These are phyloP conservation scores for Synergus laeviventris DNA, from an alignment of 2,888 invertebrate genomes.

Conservation along the genomic window DNA sequence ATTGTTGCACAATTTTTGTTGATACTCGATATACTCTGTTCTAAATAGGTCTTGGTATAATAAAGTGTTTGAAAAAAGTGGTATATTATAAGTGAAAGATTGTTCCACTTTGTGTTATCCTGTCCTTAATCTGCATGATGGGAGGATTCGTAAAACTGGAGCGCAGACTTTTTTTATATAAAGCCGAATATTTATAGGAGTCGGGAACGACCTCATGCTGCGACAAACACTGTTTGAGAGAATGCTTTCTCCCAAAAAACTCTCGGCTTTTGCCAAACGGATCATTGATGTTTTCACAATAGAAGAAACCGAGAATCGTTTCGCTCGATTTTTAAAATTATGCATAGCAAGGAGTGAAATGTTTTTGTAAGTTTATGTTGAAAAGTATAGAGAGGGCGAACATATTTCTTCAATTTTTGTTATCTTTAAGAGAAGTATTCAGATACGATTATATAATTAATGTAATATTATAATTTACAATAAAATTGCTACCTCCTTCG, in stretches of 20 bases:
- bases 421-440: no score
- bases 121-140: conserved; percentile 13
- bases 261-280: conserved; percentile 13
- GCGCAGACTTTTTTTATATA: conserved; percentile 14
- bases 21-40: neutral
- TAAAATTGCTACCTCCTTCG: no score
- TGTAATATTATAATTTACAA: no score
- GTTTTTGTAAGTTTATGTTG: neutral
- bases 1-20: neutral
- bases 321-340: neutral
- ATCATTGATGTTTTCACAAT: conserved; percentile 20
- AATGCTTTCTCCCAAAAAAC: conserved; percentile 11
- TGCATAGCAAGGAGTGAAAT: neutral
- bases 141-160: conserved; percentile 13
- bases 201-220: conserved; percentile 23
- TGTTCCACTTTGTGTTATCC: conserved; percentile 5
- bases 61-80: neutral
- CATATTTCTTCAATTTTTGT: neutral
- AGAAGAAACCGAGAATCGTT: neutral
- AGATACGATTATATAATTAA: no score
- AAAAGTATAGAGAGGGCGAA: neutral
- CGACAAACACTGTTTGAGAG: neutral
- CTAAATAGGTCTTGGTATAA: neutral
- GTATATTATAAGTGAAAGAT: neutral
- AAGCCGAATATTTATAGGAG: conserved; percentile 28